These are phyloP conservation scores for Bicyclus anynana DNA, from an alignment of 1,140 invertebrate genomes.

Conservation along the genomic window DNA sequence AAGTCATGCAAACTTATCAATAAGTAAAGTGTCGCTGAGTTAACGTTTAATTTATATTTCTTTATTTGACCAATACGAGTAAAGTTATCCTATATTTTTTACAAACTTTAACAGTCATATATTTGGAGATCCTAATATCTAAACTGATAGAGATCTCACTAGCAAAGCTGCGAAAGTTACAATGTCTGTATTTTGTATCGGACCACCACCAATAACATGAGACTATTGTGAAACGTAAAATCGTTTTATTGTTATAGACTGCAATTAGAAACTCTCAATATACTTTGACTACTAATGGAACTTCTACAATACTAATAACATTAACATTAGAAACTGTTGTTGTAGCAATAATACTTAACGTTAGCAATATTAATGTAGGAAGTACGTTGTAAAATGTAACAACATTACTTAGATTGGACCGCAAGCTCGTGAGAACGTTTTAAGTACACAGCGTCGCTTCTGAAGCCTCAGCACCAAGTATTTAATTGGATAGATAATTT, in stretches of 20 bases:
- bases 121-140: not conserved
- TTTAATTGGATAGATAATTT: conserved; percentile 27
- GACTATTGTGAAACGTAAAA: not conserved
- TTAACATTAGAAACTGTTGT: not conserved
- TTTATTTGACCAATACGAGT: not conserved
- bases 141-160: not conserved
- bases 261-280: not conserved
- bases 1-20: not conserved
- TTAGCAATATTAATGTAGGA: not conserved
- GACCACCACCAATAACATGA: not conserved
- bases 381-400: conserved; percentile 15
- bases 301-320: not conserved
- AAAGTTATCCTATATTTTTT: too few species aligned
- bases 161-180: not conserved
- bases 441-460: conserved; percentile 9
- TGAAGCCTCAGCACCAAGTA: conserved; percentile 20
- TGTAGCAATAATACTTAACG: not conserved
- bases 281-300: not conserved
- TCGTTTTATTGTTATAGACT: not conserved
- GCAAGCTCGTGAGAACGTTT: conserved; percentile 23
- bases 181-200: not conserved
- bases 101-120: too few species aligned
- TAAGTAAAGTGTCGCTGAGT: too few species aligned
- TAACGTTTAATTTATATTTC: too few species aligned
- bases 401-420: conserved; percentile 12